Evolutionary conservation across 2,888 invertebrate species (phyloP), one percentile per base, ranked within the genome.

Genomic region (Pheosia tremula): DNA sequence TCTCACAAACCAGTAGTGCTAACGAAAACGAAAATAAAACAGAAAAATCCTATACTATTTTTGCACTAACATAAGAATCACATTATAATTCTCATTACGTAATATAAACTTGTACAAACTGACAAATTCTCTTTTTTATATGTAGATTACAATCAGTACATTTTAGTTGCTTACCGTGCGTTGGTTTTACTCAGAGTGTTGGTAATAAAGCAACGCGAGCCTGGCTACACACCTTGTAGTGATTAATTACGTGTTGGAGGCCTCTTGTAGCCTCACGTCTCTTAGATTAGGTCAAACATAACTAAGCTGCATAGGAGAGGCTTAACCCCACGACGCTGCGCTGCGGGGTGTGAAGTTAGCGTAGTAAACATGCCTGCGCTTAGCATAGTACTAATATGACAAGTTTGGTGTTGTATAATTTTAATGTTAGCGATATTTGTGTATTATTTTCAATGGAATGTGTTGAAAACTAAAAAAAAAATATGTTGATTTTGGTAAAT

Each of bases 351-450:
- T 49, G 61, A 8, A 57, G 36, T 11, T 10, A 9, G 52, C 11
- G 36, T 56, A 10, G 56, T 56, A 45, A 56, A 45, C 36, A 56
- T 56, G 72, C 69, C 60, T 71, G 74, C 75, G 78, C 74, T 74
- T 78, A 76, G 72, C 64, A 61, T 75, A 80, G 70, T 80, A 82
- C 77, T 81, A 75, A 79, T 69, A 67, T 76, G 72, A 67, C 71
- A 72, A 77, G 74, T 77, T 80, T 74, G 75, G 80, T 85, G 84
- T 87, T 88, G 83, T 86, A 84, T 85, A 80, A 85, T 87, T 87
- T 84, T 75, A 71, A 82, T 80, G 67, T 79, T 80, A 79, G 74
- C 62, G 63, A 74, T 77, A 71, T 77, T 80, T 77, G 76, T 80
- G 78, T 83, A 80, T 82, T 72, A 77, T 80, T 79, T 77, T 72